Percentiles rank a stretch among this genome's conserved stretches.
phyloP scores from a whole-genome alignment of 53 echinoderm and acorn worm genomes.

The Glandiceps talaboti region DNA sequence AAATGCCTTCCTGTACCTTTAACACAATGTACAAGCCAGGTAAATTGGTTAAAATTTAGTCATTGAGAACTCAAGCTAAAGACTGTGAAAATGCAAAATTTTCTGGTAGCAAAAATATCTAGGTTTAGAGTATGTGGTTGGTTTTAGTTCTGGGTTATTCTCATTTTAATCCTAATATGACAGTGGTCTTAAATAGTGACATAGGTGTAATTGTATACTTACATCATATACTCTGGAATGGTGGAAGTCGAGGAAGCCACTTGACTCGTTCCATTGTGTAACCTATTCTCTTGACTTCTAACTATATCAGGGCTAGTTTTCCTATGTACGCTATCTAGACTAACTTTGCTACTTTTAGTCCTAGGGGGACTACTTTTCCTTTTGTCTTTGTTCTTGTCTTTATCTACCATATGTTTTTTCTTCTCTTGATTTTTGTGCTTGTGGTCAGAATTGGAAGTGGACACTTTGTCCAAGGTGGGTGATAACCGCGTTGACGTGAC shows the following conservation, averaged over 20 bases:
- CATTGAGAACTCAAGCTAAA: too few species aligned
- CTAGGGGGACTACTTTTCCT: background rate
- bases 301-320: background rate
- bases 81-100: too few species aligned
- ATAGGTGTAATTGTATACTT: constrained; percentile 11
- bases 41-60: too few species aligned
- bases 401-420: background rate
- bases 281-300: background rate
- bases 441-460: background rate
- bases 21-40: too few species aligned
- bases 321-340: background rate
- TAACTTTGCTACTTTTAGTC: background rate
- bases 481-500: background rate
- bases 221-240: constrained; percentile 55
- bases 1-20: too few species aligned
- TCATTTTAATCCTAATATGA: too few species aligned
- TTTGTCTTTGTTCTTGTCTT: background rate
- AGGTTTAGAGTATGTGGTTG: too few species aligned
- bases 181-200: too few species aligned
- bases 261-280: background rate
- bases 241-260: constrained; percentile 48
- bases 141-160: too few species aligned
- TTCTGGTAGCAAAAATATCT: too few species aligned
- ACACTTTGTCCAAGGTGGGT: background rate
- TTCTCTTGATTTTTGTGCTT: background rate